These are phyloP conservation scores for Paraplagusia blochii DNA, from an alignment of 2,113 vertebrate genomes.

Conservation along the genomic window DNA sequence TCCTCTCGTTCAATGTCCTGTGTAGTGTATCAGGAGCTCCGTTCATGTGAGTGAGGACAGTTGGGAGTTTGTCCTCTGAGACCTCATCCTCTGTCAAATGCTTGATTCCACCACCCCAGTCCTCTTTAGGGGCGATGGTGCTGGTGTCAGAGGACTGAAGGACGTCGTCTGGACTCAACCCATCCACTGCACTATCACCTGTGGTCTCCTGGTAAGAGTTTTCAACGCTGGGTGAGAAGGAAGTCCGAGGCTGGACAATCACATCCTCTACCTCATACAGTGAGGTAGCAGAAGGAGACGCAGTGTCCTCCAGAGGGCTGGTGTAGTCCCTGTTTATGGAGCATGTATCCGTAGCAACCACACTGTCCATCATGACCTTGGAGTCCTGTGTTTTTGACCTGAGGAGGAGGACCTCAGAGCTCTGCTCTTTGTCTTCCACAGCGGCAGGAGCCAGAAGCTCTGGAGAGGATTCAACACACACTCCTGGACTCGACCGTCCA, in stretches of 20 bases:
- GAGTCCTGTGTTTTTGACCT: constrained; percentile 55
- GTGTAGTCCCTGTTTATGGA: constrained; percentile 60
- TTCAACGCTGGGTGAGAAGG: constrained; percentile 59
- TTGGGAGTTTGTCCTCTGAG: constrained; percentile 28
- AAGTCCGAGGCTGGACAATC: constrained; percentile 67
- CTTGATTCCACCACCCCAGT: constrained; percentile 31
- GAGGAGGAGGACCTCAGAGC: constrained; percentile 53
- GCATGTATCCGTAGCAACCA: constrained; percentile 28
- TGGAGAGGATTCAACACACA: constrained; percentile 31
- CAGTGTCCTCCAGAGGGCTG: constrained; percentile 68
- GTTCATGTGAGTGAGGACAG: constrained; percentile 43
- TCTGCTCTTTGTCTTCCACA: constrained; percentile 23
- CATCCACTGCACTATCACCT: constrained; percentile 17
- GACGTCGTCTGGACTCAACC: constrained; percentile 14
- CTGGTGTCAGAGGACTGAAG: constrained; percentile 20
- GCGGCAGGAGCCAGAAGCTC: constrained; percentile 4
- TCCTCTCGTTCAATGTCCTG: constrained; percentile 52
- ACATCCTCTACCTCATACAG: constrained; percentile 60
- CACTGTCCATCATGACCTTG: constrained; percentile 6
- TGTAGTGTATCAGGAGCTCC: constrained; percentile 42
- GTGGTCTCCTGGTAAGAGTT: constrained; percentile 24
- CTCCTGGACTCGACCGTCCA: constrained; percentile 31
- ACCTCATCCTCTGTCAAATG: constrained; percentile 40
- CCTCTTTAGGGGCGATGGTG: constrained; percentile 9
- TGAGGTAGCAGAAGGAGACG: constrained; percentile 67